Base-by-base conservation (phyloP, 2,113 vertebrate genomes). In the Poeciliopsis turrubarensis region DNA sequence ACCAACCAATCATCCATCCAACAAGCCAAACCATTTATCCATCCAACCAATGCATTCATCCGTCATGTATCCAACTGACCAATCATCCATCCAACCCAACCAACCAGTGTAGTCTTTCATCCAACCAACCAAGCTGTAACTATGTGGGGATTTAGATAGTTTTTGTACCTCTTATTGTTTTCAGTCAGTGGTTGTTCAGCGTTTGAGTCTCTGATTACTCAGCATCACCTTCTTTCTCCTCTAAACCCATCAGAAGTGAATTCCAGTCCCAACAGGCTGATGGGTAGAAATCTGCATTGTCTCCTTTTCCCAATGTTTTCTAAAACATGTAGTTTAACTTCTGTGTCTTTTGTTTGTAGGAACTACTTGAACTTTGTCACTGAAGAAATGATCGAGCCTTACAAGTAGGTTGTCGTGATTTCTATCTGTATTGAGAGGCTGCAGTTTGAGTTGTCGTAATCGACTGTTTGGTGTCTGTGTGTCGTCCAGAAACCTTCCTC, bases 281-380 rank as follows among this genome's bases (percentile, higher is more conserved):
- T n/a, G 8, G 3, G 17, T n/a, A 9, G 25, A 25, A 25, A 57
- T 57, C 51, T n/a, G 7, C 41, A 17, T 51, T 7, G 19, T 25
- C 51, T 9, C 51, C 22, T 54, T 54, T 54, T 54, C 22, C 10
- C 25, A 25, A 25, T 57, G 25, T 47, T 44, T 4, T 25, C 47
- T 54, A 54, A 54, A 25, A 54, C 15, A 8, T 54, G 25, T n/a
- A n/a, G 22, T n/a, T 57, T 3, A 4, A 78, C 30, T 27, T 5
- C 47, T 60, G 19, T 8, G 2, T 66, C 10, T 4, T 88, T 77
- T 65, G 15, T 65, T 91, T 90, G 1, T 89, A 99, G 98, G 98
- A 99, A 99, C 90, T 99, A 99, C 92, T 92, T 99, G 95, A 99
- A 99, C 84, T 97, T 99, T 68, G 98, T 99, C 30, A 98, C 97